Evolutionary conservation across 23 tunicate species (phyloP).

Genomic region (Botrylloides violaceus): DNA sequence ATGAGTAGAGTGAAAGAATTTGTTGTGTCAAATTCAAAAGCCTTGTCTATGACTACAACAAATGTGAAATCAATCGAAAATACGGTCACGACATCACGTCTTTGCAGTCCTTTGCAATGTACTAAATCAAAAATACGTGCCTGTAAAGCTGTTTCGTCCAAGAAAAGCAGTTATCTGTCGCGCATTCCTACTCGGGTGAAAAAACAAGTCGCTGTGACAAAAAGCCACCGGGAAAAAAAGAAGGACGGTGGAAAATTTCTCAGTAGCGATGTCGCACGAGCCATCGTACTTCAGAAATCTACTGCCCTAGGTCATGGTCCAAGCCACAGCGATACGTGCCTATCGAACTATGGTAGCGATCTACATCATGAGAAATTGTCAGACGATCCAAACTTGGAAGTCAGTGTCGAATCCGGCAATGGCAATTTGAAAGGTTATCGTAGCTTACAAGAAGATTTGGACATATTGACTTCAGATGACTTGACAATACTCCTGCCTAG

Average conservation of each 20-base stretch:
- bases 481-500: no score
- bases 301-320: constrained; percentile 24
- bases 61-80: no score
- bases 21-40: no score
- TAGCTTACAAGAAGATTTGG: constrained; percentile 46
- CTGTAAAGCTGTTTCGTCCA: no score
- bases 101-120: no score
- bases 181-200: constrained; percentile 12
- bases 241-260: background rate
- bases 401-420: constrained; percentile 11
- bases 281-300: constrained; percentile 14
- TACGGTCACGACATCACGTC: no score
- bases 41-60: no score
- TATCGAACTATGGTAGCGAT: constrained; percentile 31
- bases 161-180: no score
- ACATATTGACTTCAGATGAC: constrained; percentile 33
- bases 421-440: constrained; percentile 22
- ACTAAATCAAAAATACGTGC: no score
- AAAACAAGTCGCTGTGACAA: background rate
- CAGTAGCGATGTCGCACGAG: constrained; percentile 2
- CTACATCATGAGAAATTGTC: background rate
- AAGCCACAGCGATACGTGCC: constrained; percentile 48
- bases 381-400: constrained; percentile 17
- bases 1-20: constrained; percentile 5
- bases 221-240: background rate